Percentiles rank a stretch among this genome's conserved stretches.
phyloP scores from a whole-genome alignment of 1,140 invertebrate species.

The Tachypleus tridentatus region DNA sequence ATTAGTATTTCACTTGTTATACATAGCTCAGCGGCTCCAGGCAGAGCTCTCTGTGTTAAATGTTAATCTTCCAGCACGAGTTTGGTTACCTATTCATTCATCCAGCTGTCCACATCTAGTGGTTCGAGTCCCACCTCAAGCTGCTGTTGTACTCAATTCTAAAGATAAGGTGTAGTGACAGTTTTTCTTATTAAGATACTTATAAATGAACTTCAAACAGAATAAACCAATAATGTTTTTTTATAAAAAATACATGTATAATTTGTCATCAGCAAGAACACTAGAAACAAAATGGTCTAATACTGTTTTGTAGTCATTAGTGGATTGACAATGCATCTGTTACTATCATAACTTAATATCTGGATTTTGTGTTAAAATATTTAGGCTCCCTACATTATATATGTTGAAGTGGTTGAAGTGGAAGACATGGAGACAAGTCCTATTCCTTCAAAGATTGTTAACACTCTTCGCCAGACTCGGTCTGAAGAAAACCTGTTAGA shows the following conservation, averaged over 20 bases:
- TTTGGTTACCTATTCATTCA: slow-evolving; percentile 81
- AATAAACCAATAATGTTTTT: too few relatives aligned
- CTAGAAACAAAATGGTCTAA: too few relatives aligned
- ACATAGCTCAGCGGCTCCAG: slow-evolving; percentile 58
- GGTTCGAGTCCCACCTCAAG: slow-evolving; percentile 81
- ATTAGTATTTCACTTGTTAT: not conserved
- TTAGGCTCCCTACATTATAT: slow-evolving; percentile 89
- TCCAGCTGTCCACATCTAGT: slow-evolving; percentile 61
- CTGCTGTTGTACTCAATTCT: slow-evolving; percentile 93
- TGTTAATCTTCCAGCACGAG: slow-evolving; percentile 89
- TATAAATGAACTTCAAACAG: too few relatives aligned
- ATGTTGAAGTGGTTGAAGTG: slow-evolving; percentile 89
- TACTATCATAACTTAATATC: not conserved
- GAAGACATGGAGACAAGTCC: slow-evolving; percentile 66
- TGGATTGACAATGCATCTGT: too few relatives aligned
- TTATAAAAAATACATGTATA: too few relatives aligned
- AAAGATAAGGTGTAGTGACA: slow-evolving; percentile 73
- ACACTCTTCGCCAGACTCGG: slow-evolving; percentile 71
- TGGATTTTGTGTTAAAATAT: slow-evolving; percentile 33
- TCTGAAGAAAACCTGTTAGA: slow-evolving; percentile 75
- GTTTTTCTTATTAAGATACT: too few relatives aligned
- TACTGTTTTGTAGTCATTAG: too few relatives aligned
- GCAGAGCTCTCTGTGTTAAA: slow-evolving; percentile 88
- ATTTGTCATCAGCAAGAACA: too few relatives aligned
- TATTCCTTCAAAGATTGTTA: slow-evolving; percentile 57